Percentiles rank a stretch among this genome's conserved stretches.
Conservation (phyloP, 2,797 vertebrate species). For the Neosilurus mollespiculum region DNA sequence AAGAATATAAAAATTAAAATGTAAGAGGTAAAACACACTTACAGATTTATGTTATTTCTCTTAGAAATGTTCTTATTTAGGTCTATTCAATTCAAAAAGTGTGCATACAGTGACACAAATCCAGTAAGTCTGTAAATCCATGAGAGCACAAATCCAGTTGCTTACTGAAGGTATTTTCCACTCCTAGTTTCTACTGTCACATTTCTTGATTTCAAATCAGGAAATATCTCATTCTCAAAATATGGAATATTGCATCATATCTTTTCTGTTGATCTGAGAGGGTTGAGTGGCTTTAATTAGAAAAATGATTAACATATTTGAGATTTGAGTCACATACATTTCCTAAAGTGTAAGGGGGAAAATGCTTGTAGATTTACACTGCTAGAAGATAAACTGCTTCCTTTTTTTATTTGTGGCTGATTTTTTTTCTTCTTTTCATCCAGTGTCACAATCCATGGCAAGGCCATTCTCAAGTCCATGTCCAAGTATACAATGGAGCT, state of each 20-base stretch:
- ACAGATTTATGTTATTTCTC: neutral
- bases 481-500: conserved; percentile 58
- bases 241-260: neutral
- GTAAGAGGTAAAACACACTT: neutral
- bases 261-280: neutral
- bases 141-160: neutral
- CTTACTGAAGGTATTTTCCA: neutral
- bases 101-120: neutral
- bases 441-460: conserved; percentile 23
- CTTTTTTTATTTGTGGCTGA: neutral
- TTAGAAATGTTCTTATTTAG: neutral
- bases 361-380: neutral
- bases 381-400: neutral
- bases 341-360: neutral
- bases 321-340: conserved; percentile 23
- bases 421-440: neutral
- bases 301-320: conserved; percentile 19
- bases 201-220: conserved; percentile 2
- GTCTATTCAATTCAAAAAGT: too few relatives aligned
- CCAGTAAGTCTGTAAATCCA: too few relatives aligned
- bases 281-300: conserved; percentile 15
- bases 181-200: neutral
- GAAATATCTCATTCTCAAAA: conserved; percentile 21
- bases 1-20: neutral
- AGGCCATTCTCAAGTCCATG: conserved; percentile 68